Conservation (phyloP, 2,797 vertebrate genomes). For the Sebastes iracundus region DNA sequence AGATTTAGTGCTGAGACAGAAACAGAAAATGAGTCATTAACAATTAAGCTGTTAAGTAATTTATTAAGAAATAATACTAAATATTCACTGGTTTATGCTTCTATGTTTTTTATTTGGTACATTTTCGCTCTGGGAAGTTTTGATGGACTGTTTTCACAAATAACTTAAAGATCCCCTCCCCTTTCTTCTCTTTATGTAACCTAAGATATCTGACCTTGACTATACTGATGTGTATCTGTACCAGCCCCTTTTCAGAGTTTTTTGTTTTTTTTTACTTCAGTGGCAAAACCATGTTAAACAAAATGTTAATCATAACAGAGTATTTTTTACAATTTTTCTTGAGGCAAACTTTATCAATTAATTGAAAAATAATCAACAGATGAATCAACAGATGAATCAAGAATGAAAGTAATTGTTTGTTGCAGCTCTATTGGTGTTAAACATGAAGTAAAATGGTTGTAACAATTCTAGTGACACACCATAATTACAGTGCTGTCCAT, state of each 20-base stretch:
- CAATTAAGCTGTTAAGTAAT: background rate
- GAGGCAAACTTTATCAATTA: background rate
- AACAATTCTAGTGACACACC: background rate
- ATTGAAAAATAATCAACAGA: background rate
- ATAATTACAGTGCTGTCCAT: background rate
- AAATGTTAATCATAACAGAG: no score
- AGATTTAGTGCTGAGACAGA: background rate
- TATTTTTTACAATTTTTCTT: no score
- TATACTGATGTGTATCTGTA: background rate
- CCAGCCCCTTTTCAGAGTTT: no score
- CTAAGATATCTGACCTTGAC: background rate
- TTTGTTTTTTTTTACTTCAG: no score
- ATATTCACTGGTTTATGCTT: background rate
- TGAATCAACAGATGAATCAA: background rate
- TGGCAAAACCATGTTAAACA: no score
- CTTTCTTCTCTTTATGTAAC: no score
- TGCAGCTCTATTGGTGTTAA: background rate
- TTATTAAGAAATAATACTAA: background rate
- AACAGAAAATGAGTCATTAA: background rate
- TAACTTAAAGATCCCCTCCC: no score
- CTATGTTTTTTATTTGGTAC: background rate
- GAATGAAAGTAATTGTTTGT: background rate
- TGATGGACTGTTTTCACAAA: background rate
- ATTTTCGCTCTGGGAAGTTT: background rate
- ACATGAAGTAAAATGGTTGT: background rate